phyloP scores from a whole-genome alignment of 1,140 invertebrate genomes.

The Aradophagus sp. region DNA sequence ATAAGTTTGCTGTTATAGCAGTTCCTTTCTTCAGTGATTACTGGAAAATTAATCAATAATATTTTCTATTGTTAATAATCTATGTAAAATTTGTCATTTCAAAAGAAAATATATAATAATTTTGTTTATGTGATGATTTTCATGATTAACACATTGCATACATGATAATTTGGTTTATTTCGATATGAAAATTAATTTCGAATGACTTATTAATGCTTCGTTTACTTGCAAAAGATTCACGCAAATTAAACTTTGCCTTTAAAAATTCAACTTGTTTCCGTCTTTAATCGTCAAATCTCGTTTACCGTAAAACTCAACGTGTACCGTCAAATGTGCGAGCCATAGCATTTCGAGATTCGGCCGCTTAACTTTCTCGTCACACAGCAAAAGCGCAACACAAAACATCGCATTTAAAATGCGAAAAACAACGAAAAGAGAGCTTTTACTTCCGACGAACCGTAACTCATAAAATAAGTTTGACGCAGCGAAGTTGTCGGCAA shows the following conservation, averaged over 20 bases:
- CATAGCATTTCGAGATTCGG: constrained; percentile 15
- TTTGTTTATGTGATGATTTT: too few relatives aligned
- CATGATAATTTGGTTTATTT: too few relatives aligned
- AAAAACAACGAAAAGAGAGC: constrained; percentile 12
- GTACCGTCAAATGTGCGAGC: constrained; percentile 28
- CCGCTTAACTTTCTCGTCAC: constrained; percentile 32
- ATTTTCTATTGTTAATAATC: too few relatives aligned
- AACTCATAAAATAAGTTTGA: constrained; percentile 24
- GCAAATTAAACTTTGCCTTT: background rate
- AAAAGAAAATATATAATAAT: too few relatives aligned
- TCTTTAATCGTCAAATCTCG: constrained; percentile 41
- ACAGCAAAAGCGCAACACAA: constrained; percentile 26
- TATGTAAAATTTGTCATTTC: too few relatives aligned
- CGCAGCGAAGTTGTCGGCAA: constrained; percentile 11
- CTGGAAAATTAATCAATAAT: too few relatives aligned
- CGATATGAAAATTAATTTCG: constrained; percentile 10
- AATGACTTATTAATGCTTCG: too few relatives aligned
- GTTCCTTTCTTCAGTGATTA: too few relatives aligned
- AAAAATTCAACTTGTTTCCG: background rate
- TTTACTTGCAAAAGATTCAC: constrained; percentile 2
- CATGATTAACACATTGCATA: too few relatives aligned
- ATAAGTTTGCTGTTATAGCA: too few relatives aligned
- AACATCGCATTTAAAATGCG: too few relatives aligned
- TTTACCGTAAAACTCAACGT: constrained; percentile 40
- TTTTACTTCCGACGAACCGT: constrained; percentile 18